Base-by-base conservation (phyloP, 1,140 invertebrate genomes). In the Drosophila seguyi region DNA sequence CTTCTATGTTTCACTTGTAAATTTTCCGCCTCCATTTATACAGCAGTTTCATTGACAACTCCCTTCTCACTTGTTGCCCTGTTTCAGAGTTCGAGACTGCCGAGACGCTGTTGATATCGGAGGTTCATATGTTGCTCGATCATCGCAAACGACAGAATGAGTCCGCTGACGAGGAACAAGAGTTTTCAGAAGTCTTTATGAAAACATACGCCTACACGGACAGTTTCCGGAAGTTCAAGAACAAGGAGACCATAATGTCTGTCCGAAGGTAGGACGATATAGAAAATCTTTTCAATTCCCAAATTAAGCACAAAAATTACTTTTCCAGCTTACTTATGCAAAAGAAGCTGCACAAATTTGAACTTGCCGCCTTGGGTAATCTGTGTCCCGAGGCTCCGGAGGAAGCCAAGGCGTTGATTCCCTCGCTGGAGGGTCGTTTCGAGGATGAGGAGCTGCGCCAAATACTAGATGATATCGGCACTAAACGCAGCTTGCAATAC, bases 341-440 rank as follows among this genome's bases (percentile, higher is more conserved):
- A 91, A 99, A 99, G 90, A 98, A 99, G 91, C 93, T 99, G 11
- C 99, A 99, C 93, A 99, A 99, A 94, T 99, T 99, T 94, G 99
- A 99, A 93, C 94, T 99, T 22, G 99, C 99, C 4, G 97, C 98
- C 25, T 94, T 99, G 59, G 98, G 98, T 3, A 99, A 99, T 94
- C 93, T 99, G 4, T 99, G 98, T 93, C 99, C 99, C 1, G 98
- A 99, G 94, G 98, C 97, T 22, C 96, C 98, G 1, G 99, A 99
- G 92, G 99, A 99, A 94, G 98, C 98, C 0, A 99, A 99, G 94
- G 97, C 98, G 38, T 93, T 99, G 4, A 99, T 99, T 92, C 98
- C 98, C 52, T 99, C 97, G 92, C 93, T 99, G 45, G 98, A 99
- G 93, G 98, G 98, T 22, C 94, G 98, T 76, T 97, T 99, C 93